These are phyloP conservation scores for Glomeris maerens DNA, from an alignment of 1,140 invertebrate genomes.

Conservation along the genomic window DNA sequence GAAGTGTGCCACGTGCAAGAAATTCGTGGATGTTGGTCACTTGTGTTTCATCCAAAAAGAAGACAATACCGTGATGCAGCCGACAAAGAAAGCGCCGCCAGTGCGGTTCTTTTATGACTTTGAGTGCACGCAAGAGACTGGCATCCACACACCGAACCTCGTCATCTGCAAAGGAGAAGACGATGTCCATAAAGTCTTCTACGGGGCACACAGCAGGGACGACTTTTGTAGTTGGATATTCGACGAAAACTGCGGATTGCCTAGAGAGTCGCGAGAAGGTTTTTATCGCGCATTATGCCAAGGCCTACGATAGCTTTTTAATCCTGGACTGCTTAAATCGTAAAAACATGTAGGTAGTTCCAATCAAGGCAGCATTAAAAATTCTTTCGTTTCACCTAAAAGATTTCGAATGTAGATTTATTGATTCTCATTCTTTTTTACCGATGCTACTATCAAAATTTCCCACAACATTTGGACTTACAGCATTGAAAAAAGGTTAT, in stretches of 20 bases:
- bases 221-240: slow-evolving; percentile 5
- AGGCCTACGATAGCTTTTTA: slow-evolving; percentile 10
- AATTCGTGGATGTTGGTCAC: slow-evolving; percentile 1
- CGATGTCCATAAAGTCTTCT: not conserved
- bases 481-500: slow-evolving; percentile 8
- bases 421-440: slow-evolving; percentile 11
- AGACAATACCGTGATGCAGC: not conserved
- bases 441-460: slow-evolving; percentile 12
- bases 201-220: not conserved
- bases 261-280: not conserved
- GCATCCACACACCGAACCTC: not conserved
- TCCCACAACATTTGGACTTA: slow-evolving; percentile 7
- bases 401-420: too few relatives aligned
- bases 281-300: slow-evolving; percentile 10
- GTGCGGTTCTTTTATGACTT: slow-evolving; percentile 5
- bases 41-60: slow-evolving; percentile 5
- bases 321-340: slow-evolving; percentile 2
- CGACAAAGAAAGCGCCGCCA: slow-evolving; percentile 1
- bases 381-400: too few relatives aligned
- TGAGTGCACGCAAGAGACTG: slow-evolving; percentile 1
- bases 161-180: not conserved
- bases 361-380: not conserved
- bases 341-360: not conserved
- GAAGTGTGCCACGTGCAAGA: slow-evolving; percentile 1
- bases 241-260: not conserved